Evolutionary conservation across 92 coral and sea anemone species (phyloP).

Genomic region (Chrysogorgia sp.): DNA sequence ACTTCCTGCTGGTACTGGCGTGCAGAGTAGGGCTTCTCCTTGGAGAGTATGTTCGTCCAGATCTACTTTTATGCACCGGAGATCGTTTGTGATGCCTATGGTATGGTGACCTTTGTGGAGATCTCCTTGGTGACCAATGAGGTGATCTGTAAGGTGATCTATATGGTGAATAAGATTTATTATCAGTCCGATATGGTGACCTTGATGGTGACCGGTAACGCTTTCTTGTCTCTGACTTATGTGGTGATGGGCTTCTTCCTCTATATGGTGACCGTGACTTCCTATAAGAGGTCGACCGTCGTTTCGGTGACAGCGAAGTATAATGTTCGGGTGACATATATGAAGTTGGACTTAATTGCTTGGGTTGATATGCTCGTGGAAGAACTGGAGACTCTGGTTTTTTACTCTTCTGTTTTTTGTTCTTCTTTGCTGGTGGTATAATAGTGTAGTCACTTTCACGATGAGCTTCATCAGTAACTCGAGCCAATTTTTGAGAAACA

Average conservation of each 20-base stretch:
- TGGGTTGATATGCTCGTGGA: slow-evolving; percentile 87
- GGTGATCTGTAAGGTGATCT: slow-evolving; percentile 42
- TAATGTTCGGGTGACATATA: slow-evolving; percentile 70
- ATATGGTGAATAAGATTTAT: slow-evolving; percentile 63
- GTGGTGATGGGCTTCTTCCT: slow-evolving; percentile 42
- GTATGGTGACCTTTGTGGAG: slow-evolving; percentile 70
- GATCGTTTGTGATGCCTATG: slow-evolving; percentile 62
- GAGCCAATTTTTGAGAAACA: slow-evolving; percentile 33
- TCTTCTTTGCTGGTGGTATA: slow-evolving; percentile 33
- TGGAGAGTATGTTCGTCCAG: slow-evolving; percentile 24
- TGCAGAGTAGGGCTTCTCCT: no score
- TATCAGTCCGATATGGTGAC: slow-evolving; percentile 67
- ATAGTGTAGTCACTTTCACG: neutral
- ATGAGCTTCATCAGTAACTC: neutral
- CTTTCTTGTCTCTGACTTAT: slow-evolving; percentile 6
- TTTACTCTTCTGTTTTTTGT: slow-evolving; percentile 53
- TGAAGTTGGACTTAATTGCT: slow-evolving; percentile 72
- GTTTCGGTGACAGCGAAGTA: slow-evolving; percentile 60
- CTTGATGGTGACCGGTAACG: slow-evolving; percentile 53
- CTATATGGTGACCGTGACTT: slow-evolving; percentile 85
- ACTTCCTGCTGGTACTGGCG: no score
- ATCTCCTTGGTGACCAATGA: slow-evolving; percentile 44
- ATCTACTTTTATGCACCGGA: slow-evolving; percentile 22
- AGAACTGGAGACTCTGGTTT: slow-evolving; percentile 69
- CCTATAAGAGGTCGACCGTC: slow-evolving; percentile 64